Base-by-base conservation (phyloP, 92 coral and sea anemone species). In the Metridium senile region DNA sequence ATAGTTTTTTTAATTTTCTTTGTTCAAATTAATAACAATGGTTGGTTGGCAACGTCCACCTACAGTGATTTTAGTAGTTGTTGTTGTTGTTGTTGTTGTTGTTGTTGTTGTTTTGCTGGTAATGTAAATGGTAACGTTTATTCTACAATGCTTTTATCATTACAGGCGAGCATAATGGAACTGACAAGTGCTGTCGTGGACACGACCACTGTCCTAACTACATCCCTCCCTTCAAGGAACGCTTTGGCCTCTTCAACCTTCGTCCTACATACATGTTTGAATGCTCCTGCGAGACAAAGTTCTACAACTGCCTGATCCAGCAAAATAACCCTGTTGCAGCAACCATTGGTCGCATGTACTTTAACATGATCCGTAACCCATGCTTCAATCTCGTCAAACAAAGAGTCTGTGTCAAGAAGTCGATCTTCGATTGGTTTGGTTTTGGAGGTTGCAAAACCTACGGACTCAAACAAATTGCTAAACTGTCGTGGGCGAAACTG, bases 191-290 rank as follows among this genome's bases (percentile, higher is more conserved):
- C 45, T 76, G 81, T 26, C 81, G 81, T 9, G 65, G 23, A 20
- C 81, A 76, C 23, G 81, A 76, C 63, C 64, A 45, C 64, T 76
- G 81, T 59, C 81, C 81, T 21, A 25, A 28, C 63, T 76, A 18
- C 47, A 64, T 76, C 30, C 81, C 70, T 8, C 81, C 81, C 19
- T 65, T 76, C 33, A 26, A 43, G 66, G n/a, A 57, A 13, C 35
- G 59, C 28, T 76, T 18, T 35, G 81, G 70, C 33, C 21, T 76
- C 22, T 45, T 65, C 19, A 76, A 76, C 68, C 20, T 76, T 18
- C 47, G 27, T 11, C 73, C 81, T 20, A 28, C 21, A 33, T 35
- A 62, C 39, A 16, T 76, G 25, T 45, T 29, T n/a, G 34, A 64
- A 30, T 76, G 81, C 28, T 39, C 69, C 17, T 76, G 81, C 35